Conservation (phyloP, 2,113 vertebrate genomes). For the Melanocharis versteri region DNA sequence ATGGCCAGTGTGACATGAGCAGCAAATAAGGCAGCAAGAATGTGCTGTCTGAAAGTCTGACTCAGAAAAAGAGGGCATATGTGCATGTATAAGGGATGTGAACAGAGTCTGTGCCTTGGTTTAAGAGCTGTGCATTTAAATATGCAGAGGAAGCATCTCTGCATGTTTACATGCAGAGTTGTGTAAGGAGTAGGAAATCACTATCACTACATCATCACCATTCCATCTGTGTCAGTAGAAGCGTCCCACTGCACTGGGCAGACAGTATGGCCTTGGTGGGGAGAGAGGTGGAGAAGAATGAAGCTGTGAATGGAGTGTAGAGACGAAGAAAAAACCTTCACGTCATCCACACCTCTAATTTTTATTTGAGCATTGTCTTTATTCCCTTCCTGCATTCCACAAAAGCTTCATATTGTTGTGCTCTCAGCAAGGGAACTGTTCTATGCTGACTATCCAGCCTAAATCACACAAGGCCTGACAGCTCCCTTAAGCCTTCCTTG, state of each 20-base stretch:
- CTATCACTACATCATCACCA: accelerated
- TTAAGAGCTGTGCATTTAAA: background rate
- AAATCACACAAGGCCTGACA: background rate
- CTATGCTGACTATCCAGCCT: background rate
- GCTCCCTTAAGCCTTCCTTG: background rate
- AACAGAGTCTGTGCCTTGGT: background rate
- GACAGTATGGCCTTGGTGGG: background rate
- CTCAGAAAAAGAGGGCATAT: background rate
- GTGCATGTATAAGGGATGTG: background rate
- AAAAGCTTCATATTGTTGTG: background rate
- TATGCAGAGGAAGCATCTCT: background rate
- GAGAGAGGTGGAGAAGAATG: background rate
- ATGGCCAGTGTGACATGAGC: background rate
- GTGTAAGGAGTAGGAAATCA: background rate
- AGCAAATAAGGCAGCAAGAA: background rate
- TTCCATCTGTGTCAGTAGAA: background rate
- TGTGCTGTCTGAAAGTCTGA: background rate
- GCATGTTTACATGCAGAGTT: background rate
- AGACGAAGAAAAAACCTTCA: background rate
- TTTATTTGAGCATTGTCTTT: background rate
- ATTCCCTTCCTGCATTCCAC: background rate
- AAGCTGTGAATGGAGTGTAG: background rate
- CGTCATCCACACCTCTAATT: background rate
- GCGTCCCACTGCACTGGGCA: background rate
- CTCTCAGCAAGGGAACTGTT: background rate